Evolutionary conservation across 2,797 vertebrate genomes (phyloP).

Genomic region (Sebastes jordani): DNA sequence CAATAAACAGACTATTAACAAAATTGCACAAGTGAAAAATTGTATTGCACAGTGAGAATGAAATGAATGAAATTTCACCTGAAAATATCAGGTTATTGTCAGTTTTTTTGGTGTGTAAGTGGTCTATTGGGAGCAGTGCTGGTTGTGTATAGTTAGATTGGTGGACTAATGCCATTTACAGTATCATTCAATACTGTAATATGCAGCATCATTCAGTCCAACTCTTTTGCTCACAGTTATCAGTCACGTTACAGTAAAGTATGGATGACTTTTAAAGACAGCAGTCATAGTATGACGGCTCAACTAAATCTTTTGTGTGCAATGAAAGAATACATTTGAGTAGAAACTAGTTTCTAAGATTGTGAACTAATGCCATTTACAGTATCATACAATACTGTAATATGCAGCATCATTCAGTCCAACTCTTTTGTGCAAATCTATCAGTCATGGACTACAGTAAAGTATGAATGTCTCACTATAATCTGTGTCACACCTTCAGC

Average conservation of each 20-base stretch:
- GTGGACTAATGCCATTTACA: no score
- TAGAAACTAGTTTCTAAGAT: not conserved
- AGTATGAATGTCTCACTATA: slow-evolving; percentile 23
- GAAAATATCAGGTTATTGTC: no score
- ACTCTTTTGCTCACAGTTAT: no score
- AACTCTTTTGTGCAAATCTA: not conserved
- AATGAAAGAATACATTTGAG: not conserved
- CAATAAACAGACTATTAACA: no score
- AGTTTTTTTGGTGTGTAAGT: no score
- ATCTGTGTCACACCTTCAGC: slow-evolving; percentile 44
- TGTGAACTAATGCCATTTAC: not conserved
- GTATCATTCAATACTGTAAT: no score
- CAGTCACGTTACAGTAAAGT: not conserved
- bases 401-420: not conserved
- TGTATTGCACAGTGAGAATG: no score
- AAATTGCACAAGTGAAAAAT: no score
- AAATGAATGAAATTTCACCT: no score
- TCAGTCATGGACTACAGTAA: slow-evolving; percentile 1
- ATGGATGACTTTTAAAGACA: not conserved
- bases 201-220: no score
- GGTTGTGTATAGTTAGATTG: no score
- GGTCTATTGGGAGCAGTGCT: no score
- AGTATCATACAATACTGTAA: not conserved
- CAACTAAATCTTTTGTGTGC: not conserved
- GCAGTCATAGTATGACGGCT: not conserved